phyloP scores from a whole-genome alignment of 2,888 invertebrate species.

The Thereva unica region DNA sequence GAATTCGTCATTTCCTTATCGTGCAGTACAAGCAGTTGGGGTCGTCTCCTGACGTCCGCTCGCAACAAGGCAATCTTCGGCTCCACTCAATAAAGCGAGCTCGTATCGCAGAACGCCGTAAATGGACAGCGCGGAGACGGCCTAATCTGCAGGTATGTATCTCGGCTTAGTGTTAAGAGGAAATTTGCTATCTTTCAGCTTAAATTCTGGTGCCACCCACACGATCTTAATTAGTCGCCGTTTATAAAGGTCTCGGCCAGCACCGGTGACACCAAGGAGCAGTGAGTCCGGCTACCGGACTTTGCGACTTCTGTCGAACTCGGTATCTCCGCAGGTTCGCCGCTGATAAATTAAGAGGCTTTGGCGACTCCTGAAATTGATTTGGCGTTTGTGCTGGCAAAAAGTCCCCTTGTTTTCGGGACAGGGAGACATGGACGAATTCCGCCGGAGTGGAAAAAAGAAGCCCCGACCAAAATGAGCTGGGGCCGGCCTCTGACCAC shows the following conservation, averaged over 20 bases:
- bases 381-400: conserved; percentile 30
- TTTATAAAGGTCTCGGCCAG: conserved; percentile 12
- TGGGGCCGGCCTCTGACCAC: conserved; percentile 27
- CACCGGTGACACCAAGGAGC: conserved; percentile 12
- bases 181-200: conserved; percentile 45
- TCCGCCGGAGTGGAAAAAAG: conserved; percentile 13
- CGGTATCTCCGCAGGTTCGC: conserved; percentile 5
- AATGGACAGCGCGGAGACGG: not conserved
- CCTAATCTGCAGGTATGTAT: conserved; percentile 36
- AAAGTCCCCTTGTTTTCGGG: conserved; percentile 13
- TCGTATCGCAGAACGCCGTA: no score
- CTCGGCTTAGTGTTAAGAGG: conserved; percentile 44
- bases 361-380: conserved; percentile 32
- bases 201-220: conserved; percentile 45
- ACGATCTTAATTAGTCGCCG: conserved; percentile 44
- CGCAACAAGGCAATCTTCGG: no score
- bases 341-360: conserved; percentile 39
- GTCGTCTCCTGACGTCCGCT: no score
- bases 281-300: conserved; percentile 17
- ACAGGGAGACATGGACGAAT: conserved; percentile 19
- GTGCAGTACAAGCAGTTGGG: no score
- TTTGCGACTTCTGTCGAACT: conserved; percentile 14
- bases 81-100: no score
- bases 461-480: conserved; percentile 32
- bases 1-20: no score